Conservation (phyloP, 2,888 invertebrate species). For the Polydrusus pterygomalis region DNA sequence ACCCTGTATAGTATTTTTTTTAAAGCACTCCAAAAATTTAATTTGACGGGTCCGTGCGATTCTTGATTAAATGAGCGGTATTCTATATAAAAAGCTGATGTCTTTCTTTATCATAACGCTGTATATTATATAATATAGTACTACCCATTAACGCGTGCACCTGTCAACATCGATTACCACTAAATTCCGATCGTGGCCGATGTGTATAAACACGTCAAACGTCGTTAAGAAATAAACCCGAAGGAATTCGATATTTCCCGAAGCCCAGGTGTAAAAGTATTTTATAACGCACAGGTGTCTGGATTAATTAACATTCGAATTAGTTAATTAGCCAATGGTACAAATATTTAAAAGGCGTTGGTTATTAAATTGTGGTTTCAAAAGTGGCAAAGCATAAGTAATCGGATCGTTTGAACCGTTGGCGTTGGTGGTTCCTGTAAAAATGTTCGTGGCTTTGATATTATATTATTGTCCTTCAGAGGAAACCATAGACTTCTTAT, state of each 20-base stretch:
- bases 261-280: constrained; percentile 59
- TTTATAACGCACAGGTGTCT: constrained; percentile 48
- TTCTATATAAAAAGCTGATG: no score
- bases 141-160: constrained; percentile 2
- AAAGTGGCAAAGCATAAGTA: background rate
- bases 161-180: constrained; percentile 16
- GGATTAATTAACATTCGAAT: constrained; percentile 33
- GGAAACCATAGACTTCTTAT: no score
- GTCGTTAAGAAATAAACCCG: constrained; percentile 37
- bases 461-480: no score
- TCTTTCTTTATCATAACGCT: no score
- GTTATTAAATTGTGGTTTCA: background rate
- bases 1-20: no score
- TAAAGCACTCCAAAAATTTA: no score
- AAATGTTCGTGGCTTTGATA: no score
- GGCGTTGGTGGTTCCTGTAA: no score
- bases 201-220: constrained; percentile 44
- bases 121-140: no score
- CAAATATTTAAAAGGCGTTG: constrained; percentile 3
- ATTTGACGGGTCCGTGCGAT: no score
- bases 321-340: constrained; percentile 28
- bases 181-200: constrained; percentile 12
- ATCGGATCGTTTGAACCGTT: background rate
- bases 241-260: constrained; percentile 60
- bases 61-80: no score